Conservation (phyloP, 2,113 vertebrate species). For the Microcebus murinus region DNA sequence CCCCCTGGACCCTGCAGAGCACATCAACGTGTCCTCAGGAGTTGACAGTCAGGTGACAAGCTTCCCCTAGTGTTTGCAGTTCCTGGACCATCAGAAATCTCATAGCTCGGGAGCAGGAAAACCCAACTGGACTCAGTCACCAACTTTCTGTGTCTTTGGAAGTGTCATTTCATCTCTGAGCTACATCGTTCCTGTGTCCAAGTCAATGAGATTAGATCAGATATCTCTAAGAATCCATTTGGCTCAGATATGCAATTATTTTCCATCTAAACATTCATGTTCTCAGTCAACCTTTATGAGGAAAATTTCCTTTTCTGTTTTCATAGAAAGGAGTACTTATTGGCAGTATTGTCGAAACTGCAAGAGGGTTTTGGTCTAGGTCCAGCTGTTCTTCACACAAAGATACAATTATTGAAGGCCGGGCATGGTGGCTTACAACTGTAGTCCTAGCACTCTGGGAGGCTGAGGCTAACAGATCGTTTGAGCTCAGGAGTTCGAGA, state of each 20-base stretch:
- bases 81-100: not conserved
- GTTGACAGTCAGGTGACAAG: not conserved
- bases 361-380: no score
- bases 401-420: no score
- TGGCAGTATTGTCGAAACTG: not conserved
- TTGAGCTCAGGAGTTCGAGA: no score
- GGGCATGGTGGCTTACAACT: no score
- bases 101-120: not conserved
- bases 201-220: not conserved
- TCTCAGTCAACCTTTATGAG: not conserved
- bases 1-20: not conserved
- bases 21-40: not conserved
- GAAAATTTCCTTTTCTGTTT: not conserved
- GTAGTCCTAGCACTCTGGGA: no score
- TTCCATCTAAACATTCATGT: not conserved
- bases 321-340: not conserved
- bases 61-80: not conserved
- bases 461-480: no score
- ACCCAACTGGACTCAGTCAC: not conserved
- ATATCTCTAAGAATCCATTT: not conserved
- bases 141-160: not conserved
- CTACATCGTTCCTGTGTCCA: not conserved
- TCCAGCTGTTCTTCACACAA: no score
- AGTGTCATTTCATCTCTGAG: not conserved
- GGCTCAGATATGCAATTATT: not conserved